These are phyloP conservation scores for Melanogrammus aeglefinus DNA, from an alignment of 2,797 vertebrate genomes.

Conservation along the genomic window DNA sequence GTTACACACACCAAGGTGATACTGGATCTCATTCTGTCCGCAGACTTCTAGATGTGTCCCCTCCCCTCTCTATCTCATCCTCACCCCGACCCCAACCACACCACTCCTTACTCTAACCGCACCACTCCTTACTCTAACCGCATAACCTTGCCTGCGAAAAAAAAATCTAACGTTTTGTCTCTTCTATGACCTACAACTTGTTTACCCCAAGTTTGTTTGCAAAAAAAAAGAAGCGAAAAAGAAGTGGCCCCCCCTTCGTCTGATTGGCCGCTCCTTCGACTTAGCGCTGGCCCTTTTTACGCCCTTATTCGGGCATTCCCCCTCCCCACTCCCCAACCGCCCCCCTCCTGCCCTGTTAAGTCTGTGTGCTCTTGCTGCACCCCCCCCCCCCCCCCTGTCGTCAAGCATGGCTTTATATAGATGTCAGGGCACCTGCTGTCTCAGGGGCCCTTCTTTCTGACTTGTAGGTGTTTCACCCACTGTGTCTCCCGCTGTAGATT, in stretches of 20 bases:
- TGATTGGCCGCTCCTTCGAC: constrained; percentile 48
- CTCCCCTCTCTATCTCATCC: background rate
- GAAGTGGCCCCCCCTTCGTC: constrained; percentile 30
- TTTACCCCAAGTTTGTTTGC: constrained; percentile 19
- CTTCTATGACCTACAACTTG: constrained; percentile 11
- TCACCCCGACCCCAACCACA: background rate
- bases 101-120: background rate
- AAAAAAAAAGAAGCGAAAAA: constrained; percentile 32
- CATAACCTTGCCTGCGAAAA: background rate
- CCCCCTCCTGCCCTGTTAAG: constrained; percentile 40
- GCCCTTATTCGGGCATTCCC: constrained; percentile 28
- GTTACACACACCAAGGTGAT: constrained; percentile 1
- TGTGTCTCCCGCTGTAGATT: background rate
- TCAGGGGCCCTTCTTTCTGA: background rate
- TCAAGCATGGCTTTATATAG: constrained; percentile 3
- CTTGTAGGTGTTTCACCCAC: background rate
- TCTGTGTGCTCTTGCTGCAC: constrained; percentile 44
- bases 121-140: background rate
- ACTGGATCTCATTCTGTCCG: constrained; percentile 51
- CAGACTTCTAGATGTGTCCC: constrained; percentile 16
- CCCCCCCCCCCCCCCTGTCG: constrained; percentile 47
- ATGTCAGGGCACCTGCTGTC: background rate
- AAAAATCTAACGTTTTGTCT: constrained; percentile 1
- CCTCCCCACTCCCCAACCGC: background rate
- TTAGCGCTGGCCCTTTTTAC: constrained; percentile 43